Percentiles rank a stretch among this genome's conserved stretches.
phyloP scores from a whole-genome alignment of 2,888 invertebrate species.

The Eudemis profundana region DNA sequence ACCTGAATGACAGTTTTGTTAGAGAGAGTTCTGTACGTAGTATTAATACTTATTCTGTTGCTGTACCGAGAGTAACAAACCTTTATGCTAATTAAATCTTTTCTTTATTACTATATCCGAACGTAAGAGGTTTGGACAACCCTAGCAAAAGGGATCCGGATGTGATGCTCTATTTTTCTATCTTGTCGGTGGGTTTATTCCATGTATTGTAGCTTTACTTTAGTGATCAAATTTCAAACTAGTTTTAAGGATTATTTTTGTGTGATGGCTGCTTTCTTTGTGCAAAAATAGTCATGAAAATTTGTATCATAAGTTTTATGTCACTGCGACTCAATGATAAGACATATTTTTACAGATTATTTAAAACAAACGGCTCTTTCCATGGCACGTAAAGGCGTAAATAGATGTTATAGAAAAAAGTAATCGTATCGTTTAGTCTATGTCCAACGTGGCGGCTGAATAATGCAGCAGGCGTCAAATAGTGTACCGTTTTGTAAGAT shows the following conservation, averaged over 20 bases:
- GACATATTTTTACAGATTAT: not conserved
- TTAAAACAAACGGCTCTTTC: slow-evolving; percentile 36
- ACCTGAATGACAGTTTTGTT: no score
- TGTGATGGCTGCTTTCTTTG: not conserved
- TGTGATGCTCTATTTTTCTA: slow-evolving; percentile 51
- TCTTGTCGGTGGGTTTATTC: slow-evolving; percentile 45
- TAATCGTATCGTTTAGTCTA: slow-evolving; percentile 63
- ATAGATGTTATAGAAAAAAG: slow-evolving; percentile 51
- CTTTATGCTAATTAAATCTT: not conserved
- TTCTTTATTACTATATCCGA: slow-evolving; percentile 22
- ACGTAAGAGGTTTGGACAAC: slow-evolving; percentile 54
- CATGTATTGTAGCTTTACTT: slow-evolving; percentile 29
- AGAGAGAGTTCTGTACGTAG: no score
- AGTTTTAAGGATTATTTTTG: not conserved
- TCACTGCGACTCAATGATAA: not conserved
- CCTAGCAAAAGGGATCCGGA: slow-evolving; percentile 66
- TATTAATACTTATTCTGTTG: not conserved
- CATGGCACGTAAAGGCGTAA: slow-evolving; percentile 49
- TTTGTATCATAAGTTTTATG: not conserved
- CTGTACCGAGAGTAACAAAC: no score
- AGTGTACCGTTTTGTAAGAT: slow-evolving; percentile 77
- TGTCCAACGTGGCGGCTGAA: slow-evolving; percentile 77
- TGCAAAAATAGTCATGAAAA: not conserved
- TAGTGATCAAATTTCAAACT: not conserved
- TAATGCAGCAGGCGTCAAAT: slow-evolving; percentile 70